Base-by-base conservation (phyloP, 2,797 vertebrate genomes). In the Apogon hyalosoma region DNA sequence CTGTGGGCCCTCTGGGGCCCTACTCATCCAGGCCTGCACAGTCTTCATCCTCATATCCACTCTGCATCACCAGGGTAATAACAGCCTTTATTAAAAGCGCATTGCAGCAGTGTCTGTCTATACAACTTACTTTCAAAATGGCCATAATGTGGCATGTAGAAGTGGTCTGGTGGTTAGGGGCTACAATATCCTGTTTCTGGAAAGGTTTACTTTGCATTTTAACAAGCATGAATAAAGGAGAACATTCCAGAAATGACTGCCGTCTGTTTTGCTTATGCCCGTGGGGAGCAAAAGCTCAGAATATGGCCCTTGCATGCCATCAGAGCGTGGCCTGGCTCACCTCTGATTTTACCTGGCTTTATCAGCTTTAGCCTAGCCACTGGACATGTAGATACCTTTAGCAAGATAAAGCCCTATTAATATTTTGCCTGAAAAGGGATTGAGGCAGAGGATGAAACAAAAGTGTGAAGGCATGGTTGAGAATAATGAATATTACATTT, bases 21-120 rank as follows among this genome's bases (percentile, higher is more conserved):
- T 74, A 82, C 82, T 89, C 85, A 88, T 90, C 86, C 81, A 79
- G 83, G 82, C 85, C 89, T 80, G 78, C 75, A 80, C 79, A 61
- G 84, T 79, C 81, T 73, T 88, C 85, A 87, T 88, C 88, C 82
- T 90, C 85, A 86, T 90, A 91, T 92, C 90, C 80, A 92, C 84
- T 91, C 87, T 86, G 85, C 88, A 92, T 90, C 88, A 81, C 68
- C 71, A 69, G 77, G 66, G 86, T 90, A 93, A 94, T 93, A 94
- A 93, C 90, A 86, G 87, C 86, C 88, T 94, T 95, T 93, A 94
- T 94, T 94, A 94, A 93, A 94, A 94, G 90, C 80, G 91, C 85
- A 90, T 90, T 91, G 91, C 84, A 82, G 77, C 86, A 86, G 79
- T 80, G 84, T 89, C 84, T 88, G 89, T 85, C 83, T 79, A 86